Evolutionary conservation across 2,797 vertebrate species (phyloP), one percentile per base, ranked within the genome.

Genomic region (Microchirus variegatus): DNA sequence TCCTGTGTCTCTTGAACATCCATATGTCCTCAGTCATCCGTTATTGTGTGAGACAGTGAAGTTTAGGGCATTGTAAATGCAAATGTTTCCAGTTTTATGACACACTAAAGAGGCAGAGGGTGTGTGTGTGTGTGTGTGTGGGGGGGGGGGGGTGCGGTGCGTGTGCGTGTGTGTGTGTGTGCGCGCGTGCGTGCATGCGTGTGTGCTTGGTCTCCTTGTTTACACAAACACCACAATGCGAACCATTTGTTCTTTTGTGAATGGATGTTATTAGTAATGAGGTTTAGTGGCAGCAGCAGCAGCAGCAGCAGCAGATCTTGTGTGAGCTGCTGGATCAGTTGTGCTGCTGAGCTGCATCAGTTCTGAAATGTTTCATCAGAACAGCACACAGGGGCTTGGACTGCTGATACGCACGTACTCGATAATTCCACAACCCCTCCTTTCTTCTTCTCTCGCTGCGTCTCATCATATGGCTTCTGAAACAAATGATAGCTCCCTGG

Each of bases 361-460:
- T 8, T 6, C 41, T 15, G 1, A 63, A 38, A 22, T 45, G 36
- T 67, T 18, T 56, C 45, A 37, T 43, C 52, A 55, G 14, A 68
- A 62, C 78, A 67, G 44, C 53, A 18, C 5, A 8, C 2, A 15
- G 53, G n/a, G 35, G 43, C 53, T 48, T 53, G 59, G 22, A 70
- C 71, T 77, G 80, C 43, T 3, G 10, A 51, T n/a, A 3, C 11
- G 81, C 85, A 87, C 86, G 85, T 78, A 79, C 57, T 31, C 63
- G 10, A 22, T 22, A 22, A 22, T 22, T 42, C 12, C 12, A 36
- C 53, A 26, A 44, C 46, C 69, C 43, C 12, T 15, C 66, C 55
- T 63, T 15, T 63, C 55, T 63, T 10, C 50, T 11, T 5, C 11
- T 1, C 22, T 1, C 40, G 10, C 35, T 44, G 46, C 18, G 8